Base-by-base conservation (phyloP, 2,797 vertebrate species). In the Threskiornis aethiopicus region DNA sequence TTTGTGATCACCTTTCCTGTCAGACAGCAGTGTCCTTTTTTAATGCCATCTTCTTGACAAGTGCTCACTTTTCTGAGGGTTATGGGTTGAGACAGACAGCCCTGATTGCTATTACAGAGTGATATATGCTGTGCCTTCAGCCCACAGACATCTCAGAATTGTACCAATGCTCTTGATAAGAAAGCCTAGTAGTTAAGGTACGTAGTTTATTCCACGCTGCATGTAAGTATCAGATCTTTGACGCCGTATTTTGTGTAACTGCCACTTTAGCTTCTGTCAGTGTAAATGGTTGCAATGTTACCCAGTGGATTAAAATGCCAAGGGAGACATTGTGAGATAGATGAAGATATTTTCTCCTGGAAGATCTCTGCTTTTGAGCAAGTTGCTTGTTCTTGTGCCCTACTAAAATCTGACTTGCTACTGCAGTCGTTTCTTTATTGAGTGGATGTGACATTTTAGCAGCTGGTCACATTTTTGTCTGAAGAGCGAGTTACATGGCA, bases 1-100 rank as follows among this genome's bases (percentile, higher is more conserved):
- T 82, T 80, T 94, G 54, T 91, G 52, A 89, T 93, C 93, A 95
- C 67, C 64, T 86, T 89, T 90, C 66, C 73, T 89, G 78, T 93
- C 83, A 83, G 82, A 75, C 46, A 16, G 6, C 59, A n/a, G 10
- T 66, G 52, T 91, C 71, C 71, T 84, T 79, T 80, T 77, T 86
- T 57, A 90, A 89, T 72, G 69, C 78, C 57, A 70, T 87, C 75
- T 86, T 77, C 42, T 46, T 90, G 79, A 86, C 44, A 88, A 84
- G 46, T 12, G 11, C 59, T 92, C 58, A 8, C 70, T 94, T 87
- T 93, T 75, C 35, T 87, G 13, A 0, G 35, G 37, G 37, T 81
- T 90, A 49, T 69, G 66, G 26, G 28, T 75, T 3, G 22, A 87
- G 90, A 79, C 41, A 82, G 93, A 58, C 77, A 87, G 69, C 52